Conservation (phyloP, 2,113 vertebrate species). For the Xyrauchen texanus region DNA sequence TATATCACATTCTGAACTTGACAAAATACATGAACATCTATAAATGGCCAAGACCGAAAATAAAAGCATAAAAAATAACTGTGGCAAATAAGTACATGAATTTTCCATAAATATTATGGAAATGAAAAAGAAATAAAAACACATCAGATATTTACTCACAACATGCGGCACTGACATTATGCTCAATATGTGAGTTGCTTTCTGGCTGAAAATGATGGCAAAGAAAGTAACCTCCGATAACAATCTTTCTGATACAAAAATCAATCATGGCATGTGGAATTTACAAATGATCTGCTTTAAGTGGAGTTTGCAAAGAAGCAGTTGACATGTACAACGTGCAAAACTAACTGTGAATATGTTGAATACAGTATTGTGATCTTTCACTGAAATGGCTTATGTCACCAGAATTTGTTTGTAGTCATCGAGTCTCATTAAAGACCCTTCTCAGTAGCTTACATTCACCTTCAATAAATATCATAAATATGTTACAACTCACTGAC, state of each 20-base stretch:
- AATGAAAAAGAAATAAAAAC: slow-evolving; percentile 62
- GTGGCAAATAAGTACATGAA: slow-evolving; percentile 58
- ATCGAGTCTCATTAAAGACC: slow-evolving; percentile 43
- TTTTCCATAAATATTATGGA: slow-evolving; percentile 84
- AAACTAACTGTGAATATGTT: slow-evolving; percentile 72
- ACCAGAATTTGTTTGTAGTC: slow-evolving; percentile 63
- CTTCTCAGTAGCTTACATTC: slow-evolving; percentile 81
- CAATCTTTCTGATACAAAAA: too few species aligned
- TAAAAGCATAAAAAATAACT: slow-evolving; percentile 49
- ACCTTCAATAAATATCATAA: slow-evolving; percentile 85
- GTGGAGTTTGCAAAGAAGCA: slow-evolving; percentile 65
- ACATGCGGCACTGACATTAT: slow-evolving; percentile 76
- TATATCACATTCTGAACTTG: slow-evolving; percentile 68
- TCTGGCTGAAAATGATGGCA: slow-evolving; percentile 65
- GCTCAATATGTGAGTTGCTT: slow-evolving; percentile 72
- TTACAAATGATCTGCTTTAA: slow-evolving; percentile 29
- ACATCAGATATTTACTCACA: slow-evolving; percentile 68
- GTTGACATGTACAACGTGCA: slow-evolving; percentile 68
- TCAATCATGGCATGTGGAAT: too few species aligned
- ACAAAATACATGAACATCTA: slow-evolving; percentile 67
- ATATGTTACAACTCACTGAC: slow-evolving; percentile 67
- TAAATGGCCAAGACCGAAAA: slow-evolving; percentile 48
- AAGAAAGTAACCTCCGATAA: too few species aligned
- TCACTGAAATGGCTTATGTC: slow-evolving; percentile 69
- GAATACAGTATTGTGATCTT: slow-evolving; percentile 73